Evolutionary conservation across 2,888 invertebrate species (phyloP).

Genomic region (Tetropium fuscum): DNA sequence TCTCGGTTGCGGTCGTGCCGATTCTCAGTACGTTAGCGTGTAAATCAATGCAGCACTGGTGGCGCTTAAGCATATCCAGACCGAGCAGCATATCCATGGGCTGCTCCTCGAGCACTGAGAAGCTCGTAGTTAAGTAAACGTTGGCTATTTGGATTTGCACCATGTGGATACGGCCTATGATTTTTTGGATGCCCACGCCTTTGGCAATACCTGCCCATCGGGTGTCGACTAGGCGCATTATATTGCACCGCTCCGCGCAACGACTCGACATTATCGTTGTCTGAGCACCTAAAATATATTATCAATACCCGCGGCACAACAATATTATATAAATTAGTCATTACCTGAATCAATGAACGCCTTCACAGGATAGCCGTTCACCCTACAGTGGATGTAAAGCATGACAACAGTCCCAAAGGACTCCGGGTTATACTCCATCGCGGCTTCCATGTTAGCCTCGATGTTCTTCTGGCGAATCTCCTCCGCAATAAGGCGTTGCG

Average conservation of each 20-base stretch:
- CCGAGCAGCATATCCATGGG: slow-evolving; percentile 99
- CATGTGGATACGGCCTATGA: slow-evolving; percentile 97
- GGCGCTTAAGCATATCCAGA: slow-evolving; percentile 96
- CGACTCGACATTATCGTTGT: slow-evolving; percentile 98
- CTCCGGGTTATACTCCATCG: slow-evolving; percentile 98
- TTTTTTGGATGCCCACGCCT: slow-evolving; percentile 96
- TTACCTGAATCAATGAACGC: slow-evolving; percentile 98
- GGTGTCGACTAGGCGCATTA: slow-evolving; percentile 89
- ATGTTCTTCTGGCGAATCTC: slow-evolving; percentile 97
- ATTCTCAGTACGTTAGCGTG: slow-evolving; percentile 89
- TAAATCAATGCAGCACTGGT: slow-evolving; percentile 96
- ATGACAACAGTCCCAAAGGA: slow-evolving; percentile 98
- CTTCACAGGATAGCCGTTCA: slow-evolving; percentile 96
- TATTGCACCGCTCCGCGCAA: slow-evolving; percentile 95
- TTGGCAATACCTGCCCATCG: slow-evolving; percentile 97
- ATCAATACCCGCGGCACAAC: too few relatives aligned
- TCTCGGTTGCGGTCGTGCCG: slow-evolving; percentile 94
- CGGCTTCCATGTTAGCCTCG: slow-evolving; percentile 98
- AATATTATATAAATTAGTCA: too few relatives aligned
- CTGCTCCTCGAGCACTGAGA: slow-evolving; percentile 96
- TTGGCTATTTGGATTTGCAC: slow-evolving; percentile 96
- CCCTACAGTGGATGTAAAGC: slow-evolving; percentile 97
- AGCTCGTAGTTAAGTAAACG: slow-evolving; percentile 94
- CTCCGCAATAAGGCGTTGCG: slow-evolving; percentile 94
- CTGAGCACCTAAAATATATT: slow-evolving; percentile 79